Percentiles rank a stretch among this genome's conserved stretches.
These are phyloP conservation scores for Parapsyche elsis DNA, from an alignment of 1,140 invertebrate species.

Conservation along the genomic window DNA sequence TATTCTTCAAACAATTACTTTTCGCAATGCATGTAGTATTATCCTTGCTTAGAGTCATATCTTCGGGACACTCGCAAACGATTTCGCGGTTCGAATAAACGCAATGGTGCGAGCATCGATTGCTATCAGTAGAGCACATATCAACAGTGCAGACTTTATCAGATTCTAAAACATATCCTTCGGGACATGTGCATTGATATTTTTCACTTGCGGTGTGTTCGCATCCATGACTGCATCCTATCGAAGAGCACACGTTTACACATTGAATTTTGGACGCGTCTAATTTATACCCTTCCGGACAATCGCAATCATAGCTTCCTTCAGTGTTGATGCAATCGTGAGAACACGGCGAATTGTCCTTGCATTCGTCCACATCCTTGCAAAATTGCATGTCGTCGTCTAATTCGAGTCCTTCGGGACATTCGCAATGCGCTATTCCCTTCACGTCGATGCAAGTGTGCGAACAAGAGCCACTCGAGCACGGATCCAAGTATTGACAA, in stretches of 20 bases:
- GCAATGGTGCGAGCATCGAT: slow-evolving; percentile 69
- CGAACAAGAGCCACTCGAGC: slow-evolving; percentile 60
- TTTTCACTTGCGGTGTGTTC: slow-evolving; percentile 53
- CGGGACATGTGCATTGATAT: slow-evolving; percentile 67
- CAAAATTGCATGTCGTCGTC: slow-evolving; percentile 60
- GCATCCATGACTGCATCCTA: slow-evolving; percentile 23
- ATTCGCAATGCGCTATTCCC: slow-evolving; percentile 59
- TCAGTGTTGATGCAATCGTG: slow-evolving; percentile 70
- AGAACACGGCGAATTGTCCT: slow-evolving; percentile 73
- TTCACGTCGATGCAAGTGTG: slow-evolving; percentile 54
- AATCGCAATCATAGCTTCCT: slow-evolving; percentile 73
- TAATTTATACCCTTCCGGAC: slow-evolving; percentile 69
- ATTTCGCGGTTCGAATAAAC: slow-evolving; percentile 78
- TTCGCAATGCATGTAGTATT: neutral
- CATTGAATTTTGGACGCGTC: neutral
- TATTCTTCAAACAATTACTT: neutral
- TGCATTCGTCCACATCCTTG: slow-evolving; percentile 64
- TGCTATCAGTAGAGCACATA: slow-evolving; percentile 69
- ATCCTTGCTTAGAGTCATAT: neutral
- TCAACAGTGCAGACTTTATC: slow-evolving; percentile 68
- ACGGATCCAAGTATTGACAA: slow-evolving; percentile 70
- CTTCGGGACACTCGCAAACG: slow-evolving; percentile 73
- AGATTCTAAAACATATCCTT: slow-evolving; percentile 62
- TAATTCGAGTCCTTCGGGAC: slow-evolving; percentile 69
- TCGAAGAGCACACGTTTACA: neutral